Percentiles rank a stretch among this genome's conserved stretches.
These are phyloP conservation scores for Drosophila fungiperda DNA, from an alignment of 2,888 invertebrate species.

Conservation along the genomic window DNA sequence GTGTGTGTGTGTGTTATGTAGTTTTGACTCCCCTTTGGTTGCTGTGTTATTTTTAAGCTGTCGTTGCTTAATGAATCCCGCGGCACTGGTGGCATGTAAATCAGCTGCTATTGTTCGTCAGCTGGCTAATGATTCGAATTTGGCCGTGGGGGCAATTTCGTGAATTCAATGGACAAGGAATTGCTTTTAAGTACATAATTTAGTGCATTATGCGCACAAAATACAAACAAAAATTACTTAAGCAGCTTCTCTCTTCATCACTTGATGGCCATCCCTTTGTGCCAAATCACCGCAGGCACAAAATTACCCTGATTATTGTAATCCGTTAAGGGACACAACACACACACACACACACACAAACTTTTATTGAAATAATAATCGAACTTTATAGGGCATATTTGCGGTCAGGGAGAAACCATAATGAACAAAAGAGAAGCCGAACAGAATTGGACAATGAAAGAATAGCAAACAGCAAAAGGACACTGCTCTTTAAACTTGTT, in stretches of 20 bases:
- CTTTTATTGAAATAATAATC: constrained; percentile 77
- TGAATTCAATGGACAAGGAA: constrained; percentile 19
- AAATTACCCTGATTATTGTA: constrained; percentile 69
- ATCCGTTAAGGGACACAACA: constrained; percentile 64
- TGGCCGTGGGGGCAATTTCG: constrained; percentile 26
- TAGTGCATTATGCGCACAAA: constrained; percentile 23
- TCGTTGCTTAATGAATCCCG: constrained; percentile 45
- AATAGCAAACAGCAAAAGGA: neutral
- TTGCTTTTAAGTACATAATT: constrained; percentile 43
- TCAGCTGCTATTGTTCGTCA: constrained; percentile 63
- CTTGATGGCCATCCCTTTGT: constrained; percentile 35
- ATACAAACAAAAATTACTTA: constrained; percentile 22
- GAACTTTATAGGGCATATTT: constrained; percentile 69
- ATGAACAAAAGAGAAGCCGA: constrained; percentile 21
- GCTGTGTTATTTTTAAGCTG: constrained; percentile 54
- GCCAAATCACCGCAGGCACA: constrained; percentile 31
- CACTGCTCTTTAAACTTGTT: constrained; percentile 9
- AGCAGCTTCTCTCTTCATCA: constrained; percentile 16
- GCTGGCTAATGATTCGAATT: constrained; percentile 59
- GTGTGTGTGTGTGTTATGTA: neutral
- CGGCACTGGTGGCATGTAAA: constrained; percentile 38
- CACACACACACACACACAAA: constrained; percentile 58
- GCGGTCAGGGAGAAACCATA: constrained; percentile 26
- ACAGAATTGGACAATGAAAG: constrained; percentile 13
- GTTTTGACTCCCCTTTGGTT: constrained; percentile 27